Conservation (phyloP, 2,113 vertebrate genomes). For the Stictonetta naevosa region DNA sequence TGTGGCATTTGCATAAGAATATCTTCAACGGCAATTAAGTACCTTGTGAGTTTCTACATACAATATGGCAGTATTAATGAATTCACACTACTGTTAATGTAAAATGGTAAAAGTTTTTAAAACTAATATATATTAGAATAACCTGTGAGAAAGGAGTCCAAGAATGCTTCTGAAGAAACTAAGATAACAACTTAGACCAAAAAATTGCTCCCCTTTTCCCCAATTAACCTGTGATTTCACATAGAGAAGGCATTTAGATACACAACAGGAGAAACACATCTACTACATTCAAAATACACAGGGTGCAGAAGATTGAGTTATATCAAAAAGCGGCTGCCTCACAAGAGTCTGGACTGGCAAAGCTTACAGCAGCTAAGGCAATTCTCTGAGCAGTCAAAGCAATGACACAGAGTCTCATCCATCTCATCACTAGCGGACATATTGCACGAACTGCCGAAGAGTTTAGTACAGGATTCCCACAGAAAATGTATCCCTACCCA, state of each 20-base stretch:
- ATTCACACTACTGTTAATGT: neutral
- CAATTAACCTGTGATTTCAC: neutral
- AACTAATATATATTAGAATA: neutral
- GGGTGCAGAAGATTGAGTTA: neutral
- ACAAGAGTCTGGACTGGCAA: neutral
- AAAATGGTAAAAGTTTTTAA: neutral
- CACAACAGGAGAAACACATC: neutral
- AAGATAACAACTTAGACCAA: neutral
- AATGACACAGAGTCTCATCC: neutral
- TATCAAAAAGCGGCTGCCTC: neutral
- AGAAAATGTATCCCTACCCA: neutral
- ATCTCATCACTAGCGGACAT: neutral
- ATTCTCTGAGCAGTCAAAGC: neutral
- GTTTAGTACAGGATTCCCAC: neutral
- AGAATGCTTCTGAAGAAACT: neutral
- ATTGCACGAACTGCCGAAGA: neutral
- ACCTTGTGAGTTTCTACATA: slow-evolving; percentile 16
- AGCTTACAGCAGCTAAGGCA: neutral
- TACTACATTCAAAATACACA: neutral
- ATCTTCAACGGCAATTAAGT: slow-evolving; percentile 23
- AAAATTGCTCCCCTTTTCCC: neutral
- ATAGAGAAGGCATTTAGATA: neutral
- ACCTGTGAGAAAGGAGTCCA: neutral
- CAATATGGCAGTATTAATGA: slow-evolving; percentile 21
- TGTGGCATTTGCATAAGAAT: slow-evolving; percentile 36